Evolutionary conservation across 2,797 vertebrate genomes (phyloP).

Genomic region (Parauchenoglanis ngamensis): DNA sequence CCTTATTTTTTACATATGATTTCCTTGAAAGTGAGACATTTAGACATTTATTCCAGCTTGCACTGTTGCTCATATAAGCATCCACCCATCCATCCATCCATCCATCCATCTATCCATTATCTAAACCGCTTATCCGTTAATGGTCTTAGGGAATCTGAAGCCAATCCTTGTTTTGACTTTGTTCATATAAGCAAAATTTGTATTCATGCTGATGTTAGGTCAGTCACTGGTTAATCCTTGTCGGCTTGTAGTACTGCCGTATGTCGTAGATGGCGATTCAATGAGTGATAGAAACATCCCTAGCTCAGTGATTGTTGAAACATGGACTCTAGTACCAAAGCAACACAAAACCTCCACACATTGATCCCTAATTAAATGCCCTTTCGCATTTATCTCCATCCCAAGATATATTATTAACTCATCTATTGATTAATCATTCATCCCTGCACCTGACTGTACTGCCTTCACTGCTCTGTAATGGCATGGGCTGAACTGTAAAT

Average conservation of each 20-base stretch:
- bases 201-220: background rate
- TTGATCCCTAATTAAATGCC: conserved; percentile 61
- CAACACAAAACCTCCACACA: conserved; percentile 51
- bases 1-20: background rate
- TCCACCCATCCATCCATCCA: too few species aligned
- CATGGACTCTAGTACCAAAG: conserved; percentile 30
- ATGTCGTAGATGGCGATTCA: background rate
- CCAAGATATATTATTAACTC: conserved; percentile 60
- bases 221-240: background rate
- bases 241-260: background rate
- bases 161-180: too few species aligned
- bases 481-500: conserved; percentile 52
- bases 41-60: background rate
- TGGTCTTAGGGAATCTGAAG: too few species aligned
- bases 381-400: conserved; percentile 57
- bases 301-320: conserved; percentile 33
- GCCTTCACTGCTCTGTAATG: conserved; percentile 49
- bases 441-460: conserved; percentile 39
- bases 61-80: background rate
- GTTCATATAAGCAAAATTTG: background rate
- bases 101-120: too few species aligned
- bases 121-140: too few species aligned
- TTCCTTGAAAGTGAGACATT: background rate
- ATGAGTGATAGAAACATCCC: conserved; percentile 4
- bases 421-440: conserved; percentile 58